Evolutionary conservation across 2,113 vertebrate species (phyloP).

Genomic region (Pollimyrus isidori): DNA sequence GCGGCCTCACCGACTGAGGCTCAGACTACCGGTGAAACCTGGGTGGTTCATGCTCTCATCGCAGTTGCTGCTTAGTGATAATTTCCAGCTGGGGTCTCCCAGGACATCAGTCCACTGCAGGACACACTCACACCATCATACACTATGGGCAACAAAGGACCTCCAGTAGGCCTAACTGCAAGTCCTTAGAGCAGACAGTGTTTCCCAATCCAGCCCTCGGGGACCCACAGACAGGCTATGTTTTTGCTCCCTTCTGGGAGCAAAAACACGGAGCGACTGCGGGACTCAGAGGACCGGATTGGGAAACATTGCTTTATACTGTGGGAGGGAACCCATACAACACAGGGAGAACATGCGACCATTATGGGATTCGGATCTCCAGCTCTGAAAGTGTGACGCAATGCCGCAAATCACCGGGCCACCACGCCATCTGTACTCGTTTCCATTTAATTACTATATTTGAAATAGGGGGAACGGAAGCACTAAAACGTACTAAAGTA

Average conservation of each 20-base stretch:
- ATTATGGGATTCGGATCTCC: not conserved
- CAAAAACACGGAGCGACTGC: not conserved
- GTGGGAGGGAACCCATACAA: not conserved
- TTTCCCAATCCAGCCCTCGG: not conserved
- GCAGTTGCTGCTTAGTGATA: not conserved
- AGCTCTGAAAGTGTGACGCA: not conserved
- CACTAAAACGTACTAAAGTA: not conserved
- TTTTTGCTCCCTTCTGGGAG: not conserved
- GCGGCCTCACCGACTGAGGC: not conserved
- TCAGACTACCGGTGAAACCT: not conserved
- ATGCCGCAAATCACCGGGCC: not conserved
- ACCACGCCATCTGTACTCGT: not conserved
- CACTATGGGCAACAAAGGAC: not conserved
- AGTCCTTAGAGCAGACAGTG: not conserved
- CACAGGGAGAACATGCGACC: not conserved
- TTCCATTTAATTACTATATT: not conserved
- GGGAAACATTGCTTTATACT: not conserved
- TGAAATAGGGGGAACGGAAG: not conserved
- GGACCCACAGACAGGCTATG: not conserved
- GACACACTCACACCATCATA: not conserved
- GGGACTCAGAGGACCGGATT: not conserved
- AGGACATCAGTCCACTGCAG: not conserved
- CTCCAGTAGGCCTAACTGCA: not conserved
- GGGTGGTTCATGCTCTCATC: not conserved
- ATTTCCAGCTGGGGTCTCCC: not conserved